Evolutionary conservation across 2,113 vertebrate genomes (phyloP).

Genomic region (Columba livia): DNA sequence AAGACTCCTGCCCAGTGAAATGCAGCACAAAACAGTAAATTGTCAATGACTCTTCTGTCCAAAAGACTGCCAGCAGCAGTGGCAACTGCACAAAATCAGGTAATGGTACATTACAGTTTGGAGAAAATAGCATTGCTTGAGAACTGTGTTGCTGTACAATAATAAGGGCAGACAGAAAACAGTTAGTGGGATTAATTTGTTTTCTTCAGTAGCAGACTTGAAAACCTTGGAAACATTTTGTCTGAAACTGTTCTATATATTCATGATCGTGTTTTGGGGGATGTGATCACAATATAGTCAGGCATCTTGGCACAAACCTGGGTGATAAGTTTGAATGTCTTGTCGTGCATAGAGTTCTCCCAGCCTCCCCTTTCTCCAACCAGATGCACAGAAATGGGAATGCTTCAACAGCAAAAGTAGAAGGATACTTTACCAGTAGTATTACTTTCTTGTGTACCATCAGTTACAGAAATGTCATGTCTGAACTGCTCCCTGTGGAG

Average conservation of each 20-base stretch:
- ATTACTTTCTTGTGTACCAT: background rate
- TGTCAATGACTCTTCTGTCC: background rate
- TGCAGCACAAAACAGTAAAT: background rate
- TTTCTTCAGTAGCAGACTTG: background rate
- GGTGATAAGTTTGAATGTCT: background rate
- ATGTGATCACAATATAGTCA: background rate
- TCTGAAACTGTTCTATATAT: background rate
- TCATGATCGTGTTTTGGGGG: background rate
- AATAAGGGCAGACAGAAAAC: background rate
- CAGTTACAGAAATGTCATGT: background rate
- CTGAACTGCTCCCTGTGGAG: background rate
- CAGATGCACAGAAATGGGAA: background rate
- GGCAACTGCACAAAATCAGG: conserved; percentile 29
- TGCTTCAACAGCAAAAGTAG: background rate
- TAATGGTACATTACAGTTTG: background rate
- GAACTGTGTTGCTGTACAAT: background rate
- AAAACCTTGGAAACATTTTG: background rate
- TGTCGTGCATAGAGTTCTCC: background rate
- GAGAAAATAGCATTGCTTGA: background rate
- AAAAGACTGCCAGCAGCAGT: background rate
- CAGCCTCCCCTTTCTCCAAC: background rate
- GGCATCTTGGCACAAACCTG: background rate
- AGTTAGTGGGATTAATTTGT: conserved; percentile 27
- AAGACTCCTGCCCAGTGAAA: background rate
- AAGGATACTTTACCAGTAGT: background rate